Evolutionary conservation across 1,140 invertebrate genomes (phyloP), one percentile per base, ranked within the genome.

Genomic region (Pseudomyrmex cubaensis): DNA sequence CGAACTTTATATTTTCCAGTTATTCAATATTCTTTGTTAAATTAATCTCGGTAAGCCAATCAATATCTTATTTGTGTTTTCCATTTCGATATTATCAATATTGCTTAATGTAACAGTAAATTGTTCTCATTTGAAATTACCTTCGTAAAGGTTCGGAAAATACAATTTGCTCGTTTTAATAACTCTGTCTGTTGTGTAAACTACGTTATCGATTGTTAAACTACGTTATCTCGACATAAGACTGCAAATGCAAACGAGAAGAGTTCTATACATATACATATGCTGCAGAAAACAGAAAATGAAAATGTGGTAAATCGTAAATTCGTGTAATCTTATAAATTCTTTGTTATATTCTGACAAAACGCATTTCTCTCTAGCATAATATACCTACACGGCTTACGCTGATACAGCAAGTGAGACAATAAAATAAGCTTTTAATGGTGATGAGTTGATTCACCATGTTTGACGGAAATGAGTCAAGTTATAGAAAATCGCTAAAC

Each of bases 401-500:
- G 54, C 52, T 56, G 25, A 54, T 48, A 35, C 44, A 59, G 48
- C 63, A 9, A 57, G 48, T 52, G 46, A 70, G 64, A 78, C 35
- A 57, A 63, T 10, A 35, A 57, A 22, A 77, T 44, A 35, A 59
- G 54, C 12, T 59, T 50, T 50, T 56, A 46, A 72, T 59, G 22
- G 0, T 72, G 66, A 50, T 44, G 44, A 70, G 52, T 20, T 22
- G 64, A 67, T 67, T 46, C 48, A 13, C 25, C 17, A 22, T 17
- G 35, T 22, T n/a, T 52, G 57, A 80, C 66, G 50, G 64, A 80
- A 66, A 48, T 54, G 56, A 10, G 54, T 35, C 66, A 20, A 72
- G 76, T 67, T n/a, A 54, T 50, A 80, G 76, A 72, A 59, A 80
- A 66, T 69, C 10, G 17, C 50, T 70, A 61, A 59, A 74, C 85